Evolutionary conservation across 2,797 vertebrate species (phyloP).

Genomic region (Hydrocynus forskahlii): DNA sequence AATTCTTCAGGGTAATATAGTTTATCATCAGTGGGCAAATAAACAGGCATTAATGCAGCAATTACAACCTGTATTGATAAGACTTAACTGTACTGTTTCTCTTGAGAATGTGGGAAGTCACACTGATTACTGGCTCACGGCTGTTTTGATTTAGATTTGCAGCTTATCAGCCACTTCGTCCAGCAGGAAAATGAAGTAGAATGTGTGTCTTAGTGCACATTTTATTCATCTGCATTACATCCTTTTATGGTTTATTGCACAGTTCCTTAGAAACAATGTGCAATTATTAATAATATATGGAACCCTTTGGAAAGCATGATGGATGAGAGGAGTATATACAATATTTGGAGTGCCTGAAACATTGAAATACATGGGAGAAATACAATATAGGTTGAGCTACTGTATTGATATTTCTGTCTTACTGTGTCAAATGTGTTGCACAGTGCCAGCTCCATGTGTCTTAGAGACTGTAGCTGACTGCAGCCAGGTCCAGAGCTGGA

Average conservation of each 20-base stretch:
- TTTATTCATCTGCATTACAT: background rate
- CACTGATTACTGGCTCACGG: slow-evolving; percentile 15
- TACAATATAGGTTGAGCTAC: background rate
- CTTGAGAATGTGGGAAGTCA: slow-evolving; percentile 30
- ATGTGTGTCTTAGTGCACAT: background rate
- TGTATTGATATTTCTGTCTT: background rate
- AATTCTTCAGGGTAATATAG: slow-evolving; percentile 37
- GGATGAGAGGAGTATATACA: background rate
- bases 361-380: background rate
- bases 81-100: slow-evolving; percentile 40
- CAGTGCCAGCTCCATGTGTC: background rate
- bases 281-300: background rate
- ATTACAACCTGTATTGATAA: slow-evolving; percentile 14
- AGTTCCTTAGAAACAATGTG: background rate
- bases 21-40: slow-evolving; percentile 42
- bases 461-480: background rate
- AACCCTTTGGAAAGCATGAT: background rate
- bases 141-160: slow-evolving; percentile 28
- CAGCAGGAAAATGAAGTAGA: background rate
- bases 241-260: too few species aligned
- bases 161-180: background rate
- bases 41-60: slow-evolving; percentile 39
- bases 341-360: background rate
- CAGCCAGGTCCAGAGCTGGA: background rate
- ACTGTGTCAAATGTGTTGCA: background rate